Percentiles rank a stretch among this genome's conserved stretches.
Conservation (phyloP, 2,113 vertebrate species). For the Sinocyclocheilus grahami region DNA sequence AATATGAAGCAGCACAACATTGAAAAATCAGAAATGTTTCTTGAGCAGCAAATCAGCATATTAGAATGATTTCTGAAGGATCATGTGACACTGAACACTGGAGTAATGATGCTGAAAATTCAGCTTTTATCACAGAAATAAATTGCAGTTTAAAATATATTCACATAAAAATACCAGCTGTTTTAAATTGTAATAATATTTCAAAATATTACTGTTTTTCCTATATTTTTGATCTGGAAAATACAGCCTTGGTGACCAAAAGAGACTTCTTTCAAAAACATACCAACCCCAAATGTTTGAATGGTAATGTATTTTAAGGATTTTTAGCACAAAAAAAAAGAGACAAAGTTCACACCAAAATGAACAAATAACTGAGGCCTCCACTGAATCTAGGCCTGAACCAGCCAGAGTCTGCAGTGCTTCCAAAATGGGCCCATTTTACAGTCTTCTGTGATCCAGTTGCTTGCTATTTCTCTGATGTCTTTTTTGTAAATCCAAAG, state of each 20-base stretch:
- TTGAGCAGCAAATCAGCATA: neutral
- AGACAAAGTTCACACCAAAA: neutral
- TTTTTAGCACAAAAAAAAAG: too few species aligned
- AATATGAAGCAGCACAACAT: neutral
- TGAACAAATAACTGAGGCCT: neutral
- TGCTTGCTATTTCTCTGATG: neutral
- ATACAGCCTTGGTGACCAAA: neutral
- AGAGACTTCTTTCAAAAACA: neutral
- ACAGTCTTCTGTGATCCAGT: neutral
- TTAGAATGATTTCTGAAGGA: neutral
- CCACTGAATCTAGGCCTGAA: neutral
- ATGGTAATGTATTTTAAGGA: neutral
- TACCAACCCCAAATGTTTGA: neutral
- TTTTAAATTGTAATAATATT: neutral
- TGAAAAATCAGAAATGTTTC: neutral
- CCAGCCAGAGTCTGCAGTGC: neutral
- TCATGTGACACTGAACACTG: neutral
- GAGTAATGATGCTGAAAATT: neutral
- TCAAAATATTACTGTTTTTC: neutral
- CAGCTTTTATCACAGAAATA: neutral
- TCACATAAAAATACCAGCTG: neutral
- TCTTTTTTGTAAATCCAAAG: neutral
- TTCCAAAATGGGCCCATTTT: neutral
- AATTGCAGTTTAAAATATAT: neutral
- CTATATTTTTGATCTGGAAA: neutral